Base-by-base conservation (phyloP, 2,888 invertebrate genomes). In the Heteromyza rotundicornis region DNA sequence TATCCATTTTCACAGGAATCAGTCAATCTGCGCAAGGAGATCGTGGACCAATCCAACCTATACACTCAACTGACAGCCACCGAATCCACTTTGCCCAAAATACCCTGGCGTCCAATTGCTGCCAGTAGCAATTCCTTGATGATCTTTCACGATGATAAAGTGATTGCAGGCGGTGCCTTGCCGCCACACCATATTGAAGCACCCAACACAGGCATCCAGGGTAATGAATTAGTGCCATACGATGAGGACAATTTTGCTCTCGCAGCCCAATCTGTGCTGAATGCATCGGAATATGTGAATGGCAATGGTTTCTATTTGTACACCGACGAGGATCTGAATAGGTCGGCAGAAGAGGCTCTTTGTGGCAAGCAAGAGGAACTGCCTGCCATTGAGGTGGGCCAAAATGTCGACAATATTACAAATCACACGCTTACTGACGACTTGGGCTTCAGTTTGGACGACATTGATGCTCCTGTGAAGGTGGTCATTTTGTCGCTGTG, bases 281-380 rank as follows among this genome's bases (percentile, higher is more conserved):
- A 93, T 76, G 91, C 88, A 49, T 88, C 89, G 1, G 87, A 88
- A 72, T 91, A 88, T 73, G 87, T 90, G 1, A 89, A 89, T 75
- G 91, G 92, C 85, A 90, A 92, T 81, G 94, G 94, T 8, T 93
- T 89, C 83, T 94, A 90, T 81, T 85, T 94, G 0, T 93, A 89
- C 78, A 86, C 88, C 0, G 84, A 85, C 70, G 84, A 65, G 50
- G 80, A 84, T 50, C 64, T 75, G 51, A 64, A 72, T 49, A 60
- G 64, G 8, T 2, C 14, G 5, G 27, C 14, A 5, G 23, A 40
- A 50, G 59, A 44, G 17, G 64, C 56, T 0, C 19, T 70, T 16
- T 76, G 75, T 49, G n/a, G n/a, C n/a, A 32, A 17, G 16, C 12
- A 32, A 7, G 2, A 12, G 3, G 59, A 62, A 1, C 49, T 68